Percentiles rank a stretch among this genome's conserved stretches.
Conservation (phyloP, 2,113 vertebrate species). For the Catagonus wagneri region DNA sequence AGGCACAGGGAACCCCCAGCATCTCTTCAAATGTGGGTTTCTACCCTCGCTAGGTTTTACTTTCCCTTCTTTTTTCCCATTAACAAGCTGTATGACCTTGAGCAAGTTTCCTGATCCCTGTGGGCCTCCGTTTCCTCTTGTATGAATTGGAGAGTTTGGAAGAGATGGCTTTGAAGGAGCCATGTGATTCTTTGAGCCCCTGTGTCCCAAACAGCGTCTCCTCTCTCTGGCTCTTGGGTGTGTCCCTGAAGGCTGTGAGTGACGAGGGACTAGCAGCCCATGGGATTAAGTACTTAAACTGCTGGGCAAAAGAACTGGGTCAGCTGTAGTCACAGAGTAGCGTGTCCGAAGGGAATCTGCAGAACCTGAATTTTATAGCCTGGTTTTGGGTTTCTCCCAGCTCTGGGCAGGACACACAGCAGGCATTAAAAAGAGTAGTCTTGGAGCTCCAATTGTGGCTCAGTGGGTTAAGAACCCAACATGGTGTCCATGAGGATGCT, state of each 20-base stretch:
- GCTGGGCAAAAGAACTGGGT: constrained; percentile 69
- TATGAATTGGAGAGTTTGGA: neutral
- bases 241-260: neutral
- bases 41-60: neutral
- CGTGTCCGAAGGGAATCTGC: neutral
- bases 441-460: no score
- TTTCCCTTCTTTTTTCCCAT: neutral
- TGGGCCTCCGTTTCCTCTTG: neutral
- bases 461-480: no score
- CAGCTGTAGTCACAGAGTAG: constrained; percentile 65
- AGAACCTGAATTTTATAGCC: constrained; percentile 30
- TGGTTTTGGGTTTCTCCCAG: neutral
- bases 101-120: neutral
- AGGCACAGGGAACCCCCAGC: neutral
- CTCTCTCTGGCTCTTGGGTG: neutral
- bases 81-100: neutral
- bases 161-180: neutral
- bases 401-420: constrained; percentile 7
- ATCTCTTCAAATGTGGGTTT: neutral
- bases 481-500: no score
- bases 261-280: constrained; percentile 18
- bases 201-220: neutral
- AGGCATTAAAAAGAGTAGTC: neutral
- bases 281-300: constrained; percentile 65
- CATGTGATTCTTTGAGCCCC: neutral